These are phyloP conservation scores for Orbicella faveolata DNA, from an alignment of 64 coral and sea anemone genomes.

Conservation along the genomic window DNA sequence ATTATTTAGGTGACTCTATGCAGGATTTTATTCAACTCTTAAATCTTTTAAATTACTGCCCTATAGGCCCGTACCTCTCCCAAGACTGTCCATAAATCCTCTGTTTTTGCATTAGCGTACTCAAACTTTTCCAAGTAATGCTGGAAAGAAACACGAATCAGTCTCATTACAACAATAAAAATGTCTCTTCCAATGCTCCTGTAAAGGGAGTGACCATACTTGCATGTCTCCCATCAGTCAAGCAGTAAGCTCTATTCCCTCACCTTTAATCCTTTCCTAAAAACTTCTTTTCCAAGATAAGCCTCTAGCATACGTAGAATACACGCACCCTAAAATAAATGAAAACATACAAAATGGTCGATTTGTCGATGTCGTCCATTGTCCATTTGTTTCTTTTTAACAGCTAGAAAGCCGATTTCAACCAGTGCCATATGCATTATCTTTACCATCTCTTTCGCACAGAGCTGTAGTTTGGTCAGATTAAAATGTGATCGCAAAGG, in stretches of 20 bases:
- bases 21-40: too few relatives aligned
- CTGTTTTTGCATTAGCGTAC: constrained; percentile 73
- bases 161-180: too few relatives aligned
- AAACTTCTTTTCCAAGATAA: constrained; percentile 59
- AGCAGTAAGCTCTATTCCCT: not conserved
- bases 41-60: too few relatives aligned
- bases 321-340: constrained; percentile 42
- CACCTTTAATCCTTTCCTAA: constrained; percentile 68
- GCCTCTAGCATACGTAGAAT: constrained; percentile 71
- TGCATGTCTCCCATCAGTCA: not conserved
- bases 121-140: constrained; percentile 63
- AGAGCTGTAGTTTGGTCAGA: not conserved
- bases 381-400: not conserved
- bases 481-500: not conserved
- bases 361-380: not conserved
- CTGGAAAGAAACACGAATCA: constrained; percentile 13
- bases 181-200: not conserved
- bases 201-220: not conserved
- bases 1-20: too few relatives aligned
- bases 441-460: too few relatives aligned
- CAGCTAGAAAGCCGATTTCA: too few relatives aligned
- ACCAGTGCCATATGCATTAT: too few relatives aligned
- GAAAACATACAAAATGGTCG: not conserved
- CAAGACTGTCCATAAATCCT: constrained; percentile 68
- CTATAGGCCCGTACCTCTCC: constrained; percentile 21